Conservation (phyloP, 2,113 vertebrate species). For the Synchiropus splendidus region DNA sequence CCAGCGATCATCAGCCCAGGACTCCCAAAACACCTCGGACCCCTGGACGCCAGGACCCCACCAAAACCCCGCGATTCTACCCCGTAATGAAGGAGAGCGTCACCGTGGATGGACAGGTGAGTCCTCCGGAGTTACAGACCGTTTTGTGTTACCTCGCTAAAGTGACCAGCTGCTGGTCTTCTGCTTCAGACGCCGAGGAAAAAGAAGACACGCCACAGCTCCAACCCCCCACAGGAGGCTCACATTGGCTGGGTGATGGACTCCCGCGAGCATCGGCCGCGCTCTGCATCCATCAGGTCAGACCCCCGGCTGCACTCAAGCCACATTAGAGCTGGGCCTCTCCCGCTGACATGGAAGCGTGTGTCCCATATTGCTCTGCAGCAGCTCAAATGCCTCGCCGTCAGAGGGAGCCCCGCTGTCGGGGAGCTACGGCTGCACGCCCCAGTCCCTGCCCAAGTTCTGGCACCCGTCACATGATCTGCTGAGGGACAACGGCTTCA, state of each 20-base stretch:
- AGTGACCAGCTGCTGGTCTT: background rate
- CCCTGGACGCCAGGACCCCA: constrained; percentile 79
- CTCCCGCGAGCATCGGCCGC: constrained; percentile 80
- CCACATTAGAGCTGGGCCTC: background rate
- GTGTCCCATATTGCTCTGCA: constrained; percentile 27
- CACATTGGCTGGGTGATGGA: constrained; percentile 98
- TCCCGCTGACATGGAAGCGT: background rate
- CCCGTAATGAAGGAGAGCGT: constrained; percentile 86
- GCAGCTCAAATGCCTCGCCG: constrained; percentile 80
- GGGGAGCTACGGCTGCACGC: constrained; percentile 76
- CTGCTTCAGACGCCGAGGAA: constrained; percentile 77
- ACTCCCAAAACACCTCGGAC: constrained; percentile 72
- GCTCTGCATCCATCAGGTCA: constrained; percentile 81
- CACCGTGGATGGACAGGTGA: constrained; percentile 74
- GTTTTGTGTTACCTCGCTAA: too few relatives aligned
- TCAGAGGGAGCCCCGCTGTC: constrained; percentile 71
- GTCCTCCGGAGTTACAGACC: background rate
- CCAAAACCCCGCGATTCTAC: constrained; percentile 85
- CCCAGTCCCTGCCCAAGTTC: constrained; percentile 87
- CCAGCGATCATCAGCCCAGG: constrained; percentile 45
- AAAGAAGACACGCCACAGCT: constrained; percentile 88
- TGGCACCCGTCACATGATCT: constrained; percentile 93
- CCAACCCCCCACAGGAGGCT: constrained; percentile 82
- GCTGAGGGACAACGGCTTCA: constrained; percentile 90
- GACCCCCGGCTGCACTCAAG: background rate